Base-by-base conservation (phyloP, 2,888 invertebrate species). In the Ischnura elegans region DNA sequence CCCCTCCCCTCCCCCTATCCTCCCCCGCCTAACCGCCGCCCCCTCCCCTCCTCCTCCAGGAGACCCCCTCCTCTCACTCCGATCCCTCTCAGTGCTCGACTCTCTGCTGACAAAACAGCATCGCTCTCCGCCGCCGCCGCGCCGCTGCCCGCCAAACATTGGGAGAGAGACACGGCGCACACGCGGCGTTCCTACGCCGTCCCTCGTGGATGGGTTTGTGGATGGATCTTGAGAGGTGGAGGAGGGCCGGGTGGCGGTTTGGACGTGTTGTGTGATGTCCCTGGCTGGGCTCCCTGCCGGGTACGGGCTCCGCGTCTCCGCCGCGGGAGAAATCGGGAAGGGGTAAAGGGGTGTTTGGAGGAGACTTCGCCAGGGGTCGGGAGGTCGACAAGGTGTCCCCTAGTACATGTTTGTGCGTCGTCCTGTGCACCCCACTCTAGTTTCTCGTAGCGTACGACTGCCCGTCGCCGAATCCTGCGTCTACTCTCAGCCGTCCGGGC, bases 21-120 rank as follows among this genome's bases (percentile, higher is more conserved):
- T 29, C 13, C 66, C 29, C 61, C 61, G 25, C 25, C 25, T 0
- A 3, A 25, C 25, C 61, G 21, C 84, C 36, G 42, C 85, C 2
- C 29, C 85, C 43, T 21, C 36, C 36, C 36, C 36, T n/a, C 47
- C 87, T 29, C 13, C 47, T 19, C 29, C 87, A 29, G 21, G 29
- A n/a, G 21, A 8, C n/a, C 43, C 21, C 86, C 8, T 25, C 21
- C 45, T 46, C 46, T 45, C 46, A 19, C 86, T 2, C 46, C 13
- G 25, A 13, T 6, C 43, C 2, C 86, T 61, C 90, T 90, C 90
- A 90, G 90, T 90, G 61, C 90, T 90, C 90, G 61, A 90, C 90
- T 90, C 61, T 90, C 90, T 90, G 90, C 90, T 90, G 90, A 66
- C 90, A 90, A 90, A 90, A 90, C 90, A 90, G 90, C 90, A 90